Conservation (phyloP, 2,113 vertebrate genomes). For the Dipodomys ordii region DNA sequence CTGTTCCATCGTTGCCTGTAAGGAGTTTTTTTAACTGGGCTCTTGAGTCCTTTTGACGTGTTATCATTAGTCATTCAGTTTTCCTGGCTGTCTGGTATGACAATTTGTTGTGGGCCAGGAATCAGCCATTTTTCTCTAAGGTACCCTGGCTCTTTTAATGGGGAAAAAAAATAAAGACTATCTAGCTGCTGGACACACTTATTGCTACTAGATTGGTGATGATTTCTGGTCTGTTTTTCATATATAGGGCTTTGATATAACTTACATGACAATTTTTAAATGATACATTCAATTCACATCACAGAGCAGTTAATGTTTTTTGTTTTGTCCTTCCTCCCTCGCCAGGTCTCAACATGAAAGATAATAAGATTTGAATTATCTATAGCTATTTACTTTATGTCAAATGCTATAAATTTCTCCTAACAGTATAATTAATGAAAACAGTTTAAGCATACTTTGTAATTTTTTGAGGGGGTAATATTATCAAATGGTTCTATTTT, state of each 20-base stretch:
- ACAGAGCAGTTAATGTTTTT: neutral
- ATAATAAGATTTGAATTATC: neutral
- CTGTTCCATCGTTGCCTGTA: slow-evolving; percentile 11
- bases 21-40: neutral
- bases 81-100: neutral
- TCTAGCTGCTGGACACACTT: neutral
- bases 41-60: slow-evolving; percentile 3
- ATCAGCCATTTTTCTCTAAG: slow-evolving; percentile 23
- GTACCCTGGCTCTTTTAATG: slow-evolving; percentile 22
- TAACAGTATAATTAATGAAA: neutral
- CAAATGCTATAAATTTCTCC: neutral
- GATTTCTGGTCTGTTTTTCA: neutral
- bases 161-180: slow-evolving; percentile 1
- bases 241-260: neutral
- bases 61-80: slow-evolving; percentile 31
- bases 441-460: neutral
- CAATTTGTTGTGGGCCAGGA: slow-evolving; percentile 9
- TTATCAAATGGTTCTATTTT: neutral
- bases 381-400: neutral
- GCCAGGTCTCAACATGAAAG: neutral
- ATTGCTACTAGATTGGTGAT: neutral
- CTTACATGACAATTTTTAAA: neutral
- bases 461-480: too few species aligned
- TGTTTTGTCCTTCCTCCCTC: neutral
- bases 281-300: neutral